Conservation (phyloP, 2,113 vertebrate species). For the Paedocypris sp. region DNA sequence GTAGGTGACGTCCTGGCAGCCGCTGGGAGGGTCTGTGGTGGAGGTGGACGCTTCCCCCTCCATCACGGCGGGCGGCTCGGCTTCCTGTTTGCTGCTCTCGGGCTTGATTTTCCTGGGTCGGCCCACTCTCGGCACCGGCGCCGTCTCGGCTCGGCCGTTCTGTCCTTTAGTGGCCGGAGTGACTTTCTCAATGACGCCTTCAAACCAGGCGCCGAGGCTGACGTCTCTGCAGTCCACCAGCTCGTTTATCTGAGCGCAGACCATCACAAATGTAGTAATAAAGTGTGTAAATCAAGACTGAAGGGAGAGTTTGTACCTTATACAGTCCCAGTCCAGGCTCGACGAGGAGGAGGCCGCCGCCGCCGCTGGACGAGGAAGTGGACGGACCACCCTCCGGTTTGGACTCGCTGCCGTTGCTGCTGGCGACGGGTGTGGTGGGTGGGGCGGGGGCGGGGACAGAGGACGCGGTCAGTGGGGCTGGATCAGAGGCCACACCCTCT, state of each 20-base stretch:
- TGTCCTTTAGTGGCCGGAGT: constrained; percentile 72
- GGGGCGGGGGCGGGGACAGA: constrained; percentile 33
- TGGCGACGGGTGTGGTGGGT: constrained; percentile 34
- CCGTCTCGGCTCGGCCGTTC: constrained; percentile 57
- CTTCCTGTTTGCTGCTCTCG: constrained; percentile 80
- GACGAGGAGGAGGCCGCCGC: constrained; percentile 67
- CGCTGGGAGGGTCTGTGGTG: constrained; percentile 71
- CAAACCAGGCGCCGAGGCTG: constrained; percentile 93
- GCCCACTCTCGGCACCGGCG: constrained; percentile 68
- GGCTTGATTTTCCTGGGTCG: constrained; percentile 78
- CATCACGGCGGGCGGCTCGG: constrained; percentile 54
- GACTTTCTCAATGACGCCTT: constrained; percentile 85
- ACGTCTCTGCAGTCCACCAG: constrained; percentile 94
- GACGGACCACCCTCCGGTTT: constrained; percentile 64
- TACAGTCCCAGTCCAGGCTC: constrained; percentile 84
- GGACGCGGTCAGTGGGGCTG: constrained; percentile 35
- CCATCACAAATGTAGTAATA: background rate
- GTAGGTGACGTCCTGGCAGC: constrained; percentile 77
- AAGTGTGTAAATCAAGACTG: background rate
- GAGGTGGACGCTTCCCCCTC: constrained; percentile 78
- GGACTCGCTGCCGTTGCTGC: constrained; percentile 34
- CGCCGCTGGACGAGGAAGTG: too few relatives aligned
- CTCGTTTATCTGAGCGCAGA: constrained; percentile 79
- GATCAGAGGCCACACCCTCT: constrained; percentile 45
- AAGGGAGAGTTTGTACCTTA: constrained; percentile 65